A percentile compares a stretch with the other conserved stretches of the same genome.
Conservation (phyloP, 1,140 invertebrate species). For the Platyscapa corneri region DNA sequence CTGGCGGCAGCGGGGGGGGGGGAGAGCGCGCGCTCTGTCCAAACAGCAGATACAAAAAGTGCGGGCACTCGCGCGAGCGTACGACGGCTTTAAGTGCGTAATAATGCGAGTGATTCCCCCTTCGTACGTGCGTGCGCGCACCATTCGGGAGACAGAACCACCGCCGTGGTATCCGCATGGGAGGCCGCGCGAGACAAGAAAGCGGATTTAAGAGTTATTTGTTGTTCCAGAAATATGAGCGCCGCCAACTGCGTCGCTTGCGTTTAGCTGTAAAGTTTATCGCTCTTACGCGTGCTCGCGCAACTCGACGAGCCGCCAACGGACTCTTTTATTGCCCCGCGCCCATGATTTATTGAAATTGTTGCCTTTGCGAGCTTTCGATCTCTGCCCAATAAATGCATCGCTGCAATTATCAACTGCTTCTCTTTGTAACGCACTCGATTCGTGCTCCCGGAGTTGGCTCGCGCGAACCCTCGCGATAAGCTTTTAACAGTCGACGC, state of each 20-base stretch:
- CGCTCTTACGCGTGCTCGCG: background rate
- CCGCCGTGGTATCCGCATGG: too few species aligned
- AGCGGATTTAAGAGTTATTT: slow-evolving; percentile 21
- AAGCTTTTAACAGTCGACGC: background rate
- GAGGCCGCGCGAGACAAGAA: background rate
- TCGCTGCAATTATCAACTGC: background rate
- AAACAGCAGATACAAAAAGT: background rate
- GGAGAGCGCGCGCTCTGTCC: background rate
- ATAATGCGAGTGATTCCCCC: too few species aligned
- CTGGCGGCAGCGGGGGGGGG: too few species aligned
- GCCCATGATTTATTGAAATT: background rate
- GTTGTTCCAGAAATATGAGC: background rate
- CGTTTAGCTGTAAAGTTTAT: slow-evolving; percentile 15
- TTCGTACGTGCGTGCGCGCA: too few species aligned
- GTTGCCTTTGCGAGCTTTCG: background rate
- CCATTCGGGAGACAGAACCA: too few species aligned
- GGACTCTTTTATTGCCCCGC: background rate
- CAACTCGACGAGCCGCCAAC: background rate
- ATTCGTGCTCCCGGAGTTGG: too few species aligned
- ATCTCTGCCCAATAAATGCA: background rate
- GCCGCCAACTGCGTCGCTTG: background rate
- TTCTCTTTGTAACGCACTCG: too few species aligned
- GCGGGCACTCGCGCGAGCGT: background rate
- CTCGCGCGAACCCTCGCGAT: too few species aligned
- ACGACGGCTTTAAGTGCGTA: background rate